phyloP scores from a whole-genome alignment of 2,113 vertebrate genomes.

The Poeciliopsis occidentalis region DNA sequence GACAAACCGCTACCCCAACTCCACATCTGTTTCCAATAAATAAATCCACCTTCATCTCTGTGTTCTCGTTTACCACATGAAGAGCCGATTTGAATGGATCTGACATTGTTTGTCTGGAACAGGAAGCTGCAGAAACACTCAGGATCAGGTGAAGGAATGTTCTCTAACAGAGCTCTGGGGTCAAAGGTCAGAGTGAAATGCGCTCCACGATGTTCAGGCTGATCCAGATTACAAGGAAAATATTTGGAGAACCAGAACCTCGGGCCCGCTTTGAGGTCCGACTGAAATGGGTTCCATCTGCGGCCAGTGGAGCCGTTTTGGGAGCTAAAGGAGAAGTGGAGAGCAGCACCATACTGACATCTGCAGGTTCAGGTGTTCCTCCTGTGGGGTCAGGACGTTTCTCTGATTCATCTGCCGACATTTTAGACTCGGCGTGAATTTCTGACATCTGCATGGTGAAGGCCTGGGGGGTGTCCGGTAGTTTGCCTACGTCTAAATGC shows the following conservation, averaged over 20 bases:
- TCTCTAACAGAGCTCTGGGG: constrained; percentile 14
- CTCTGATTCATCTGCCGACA: background rate
- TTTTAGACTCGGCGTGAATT: background rate
- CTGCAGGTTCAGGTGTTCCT: constrained; percentile 74
- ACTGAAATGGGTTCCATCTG: constrained; percentile 77
- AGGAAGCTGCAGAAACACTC: too few relatives aligned
- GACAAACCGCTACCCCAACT: background rate
- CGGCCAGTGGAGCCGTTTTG: constrained; percentile 54
- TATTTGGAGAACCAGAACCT: constrained; percentile 81
- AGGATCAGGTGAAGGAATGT: constrained; percentile 26
- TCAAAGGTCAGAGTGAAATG: constrained; percentile 59
- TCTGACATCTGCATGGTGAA: too few relatives aligned
- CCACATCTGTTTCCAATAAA: background rate
- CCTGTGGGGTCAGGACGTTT: background rate
- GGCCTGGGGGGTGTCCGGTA: background rate
- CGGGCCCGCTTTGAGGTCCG: constrained; percentile 73
- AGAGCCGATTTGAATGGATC: too few relatives aligned
- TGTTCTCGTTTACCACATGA: too few relatives aligned
- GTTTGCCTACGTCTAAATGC: background rate
- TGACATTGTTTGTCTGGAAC: too few relatives aligned
- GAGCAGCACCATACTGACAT: constrained; percentile 82
- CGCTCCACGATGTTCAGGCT: constrained; percentile 73
- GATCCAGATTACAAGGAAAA: constrained; percentile 82
- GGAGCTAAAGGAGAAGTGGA: constrained; percentile 65
- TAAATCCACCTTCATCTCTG: too few relatives aligned